Conservation (phyloP, 1,140 invertebrate species). For the Meloidogyne hapla region DNA sequence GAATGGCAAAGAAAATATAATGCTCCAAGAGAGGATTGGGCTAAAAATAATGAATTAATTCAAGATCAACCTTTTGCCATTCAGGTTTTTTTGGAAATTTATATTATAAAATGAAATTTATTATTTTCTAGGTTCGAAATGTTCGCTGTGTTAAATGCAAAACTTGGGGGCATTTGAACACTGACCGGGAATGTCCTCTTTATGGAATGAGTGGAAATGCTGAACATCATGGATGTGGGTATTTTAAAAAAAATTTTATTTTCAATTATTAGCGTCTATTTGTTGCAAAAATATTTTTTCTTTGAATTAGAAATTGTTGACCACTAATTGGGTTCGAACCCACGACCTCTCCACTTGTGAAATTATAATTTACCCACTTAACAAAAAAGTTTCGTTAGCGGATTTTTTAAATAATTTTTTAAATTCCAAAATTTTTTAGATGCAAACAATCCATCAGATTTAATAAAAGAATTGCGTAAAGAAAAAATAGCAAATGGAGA, state of each 20-base stretch:
- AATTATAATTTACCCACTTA: neutral
- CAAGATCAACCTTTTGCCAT: conserved; percentile 98
- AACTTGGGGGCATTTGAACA: conserved; percentile 99
- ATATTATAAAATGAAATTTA: neutral
- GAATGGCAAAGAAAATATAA: conserved; percentile 99
- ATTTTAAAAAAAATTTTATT: neutral
- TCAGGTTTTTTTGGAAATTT: conserved; percentile 66
- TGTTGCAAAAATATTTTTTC: neutral
- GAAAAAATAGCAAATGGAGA: conserved; percentile 33
- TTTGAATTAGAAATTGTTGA: neutral
- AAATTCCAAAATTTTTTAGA: conserved; percentile 54
- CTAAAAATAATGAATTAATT: conserved; percentile 67
- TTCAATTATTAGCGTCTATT: neutral
- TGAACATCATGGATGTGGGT: conserved; percentile 61
- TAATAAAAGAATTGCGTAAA: conserved; percentile 50
- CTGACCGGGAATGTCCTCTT: conserved; percentile 72
- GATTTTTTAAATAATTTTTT: too few relatives aligned
- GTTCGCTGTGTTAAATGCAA: conserved; percentile 97
- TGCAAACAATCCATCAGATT: conserved; percentile 61
- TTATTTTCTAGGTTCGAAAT: conserved; percentile 75
- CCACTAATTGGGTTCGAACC: neutral
- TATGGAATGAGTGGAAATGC: conserved; percentile 63
- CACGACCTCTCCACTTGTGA: conserved; percentile 5
- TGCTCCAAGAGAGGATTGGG: conserved; percentile 81
- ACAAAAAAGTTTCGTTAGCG: neutral